Evolutionary conservation across 2,797 vertebrate genomes (phyloP).

Genomic region (Delichon dasypus): DNA sequence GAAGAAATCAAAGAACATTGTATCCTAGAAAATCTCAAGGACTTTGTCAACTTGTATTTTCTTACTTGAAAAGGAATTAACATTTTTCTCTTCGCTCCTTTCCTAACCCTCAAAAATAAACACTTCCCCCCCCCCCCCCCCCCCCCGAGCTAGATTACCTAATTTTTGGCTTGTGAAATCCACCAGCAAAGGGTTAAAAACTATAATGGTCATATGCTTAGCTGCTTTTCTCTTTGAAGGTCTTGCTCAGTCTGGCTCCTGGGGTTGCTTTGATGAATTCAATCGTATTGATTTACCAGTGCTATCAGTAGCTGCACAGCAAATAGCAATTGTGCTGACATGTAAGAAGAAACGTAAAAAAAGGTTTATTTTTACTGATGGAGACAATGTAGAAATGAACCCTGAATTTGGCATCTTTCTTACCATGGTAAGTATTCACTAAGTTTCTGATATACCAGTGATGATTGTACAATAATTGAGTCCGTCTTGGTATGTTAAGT

Average conservation of each 20-base stretch:
- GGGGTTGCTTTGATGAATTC: slow-evolving; percentile 99
- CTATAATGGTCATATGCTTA: background rate
- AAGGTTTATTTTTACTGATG: slow-evolving; percentile 93
- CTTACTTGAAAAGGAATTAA: background rate
- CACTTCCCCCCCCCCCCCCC: rapidly evolving
- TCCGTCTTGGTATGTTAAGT: background rate
- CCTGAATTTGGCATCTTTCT: slow-evolving; percentile 97
- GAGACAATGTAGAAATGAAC: slow-evolving; percentile 92
- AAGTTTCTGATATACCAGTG: background rate
- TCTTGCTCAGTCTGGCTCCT: slow-evolving; percentile 95
- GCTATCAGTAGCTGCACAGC: slow-evolving; percentile 95
- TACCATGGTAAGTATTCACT: slow-evolving; percentile 86
- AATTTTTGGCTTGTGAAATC: background rate
- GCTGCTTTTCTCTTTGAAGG: slow-evolving; percentile 76
- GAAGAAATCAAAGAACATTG: background rate
- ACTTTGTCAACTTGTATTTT: background rate
- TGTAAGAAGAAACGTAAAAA: slow-evolving; percentile 92
- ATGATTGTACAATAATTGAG: background rate
- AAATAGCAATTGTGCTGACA: slow-evolving; percentile 92
- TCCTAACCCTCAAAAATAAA: background rate
- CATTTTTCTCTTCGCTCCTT: background rate
- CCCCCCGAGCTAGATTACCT: background rate
- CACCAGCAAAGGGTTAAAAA: background rate
- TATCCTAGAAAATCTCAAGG: background rate
- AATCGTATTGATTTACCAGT: slow-evolving; percentile 96